Percentiles rank a stretch among this genome's conserved stretches.
These are phyloP conservation scores for Aromia moschata DNA, from an alignment of 2,888 invertebrate genomes.

Conservation along the genomic window DNA sequence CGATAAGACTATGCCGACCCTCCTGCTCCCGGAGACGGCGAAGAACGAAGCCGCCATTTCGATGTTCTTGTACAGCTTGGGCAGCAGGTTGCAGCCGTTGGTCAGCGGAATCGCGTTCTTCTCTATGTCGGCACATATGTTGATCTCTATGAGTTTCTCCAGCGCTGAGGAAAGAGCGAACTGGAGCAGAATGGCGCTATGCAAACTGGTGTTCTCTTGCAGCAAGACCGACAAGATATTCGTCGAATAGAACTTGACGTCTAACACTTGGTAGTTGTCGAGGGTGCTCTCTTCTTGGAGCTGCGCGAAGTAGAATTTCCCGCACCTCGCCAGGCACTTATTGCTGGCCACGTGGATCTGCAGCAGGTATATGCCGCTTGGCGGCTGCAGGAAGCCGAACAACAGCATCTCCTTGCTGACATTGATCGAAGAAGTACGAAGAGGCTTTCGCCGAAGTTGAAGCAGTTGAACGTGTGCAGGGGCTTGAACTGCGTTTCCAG, in stretches of 20 bases:
- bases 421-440: constrained; percentile 66
- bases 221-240: constrained; percentile 78
- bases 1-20: constrained; percentile 86
- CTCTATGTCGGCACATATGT: constrained; percentile 36
- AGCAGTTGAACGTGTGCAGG: constrained; percentile 64
- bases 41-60: constrained; percentile 75
- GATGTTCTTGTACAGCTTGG: constrained; percentile 68
- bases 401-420: constrained; percentile 65
- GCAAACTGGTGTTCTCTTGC: constrained; percentile 63
- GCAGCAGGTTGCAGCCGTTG: constrained; percentile 67
- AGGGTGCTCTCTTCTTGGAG: constrained; percentile 44
- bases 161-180: constrained; percentile 47
- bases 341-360: constrained; percentile 62
- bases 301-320: constrained; percentile 67
- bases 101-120: constrained; percentile 62
- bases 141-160: constrained; percentile 54
- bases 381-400: constrained; percentile 65
- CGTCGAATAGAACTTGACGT: constrained; percentile 80
- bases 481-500: constrained; percentile 72
- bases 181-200: constrained; percentile 52
- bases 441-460: constrained; percentile 47
- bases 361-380: constrained; percentile 65
- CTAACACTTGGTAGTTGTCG: constrained; percentile 67
- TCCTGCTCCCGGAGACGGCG: constrained; percentile 85
- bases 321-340: constrained; percentile 60